Evolutionary conservation across 2,113 vertebrate genomes (phyloP), one percentile per base, ranked within the genome.

Genomic region (Rhea americana): DNA sequence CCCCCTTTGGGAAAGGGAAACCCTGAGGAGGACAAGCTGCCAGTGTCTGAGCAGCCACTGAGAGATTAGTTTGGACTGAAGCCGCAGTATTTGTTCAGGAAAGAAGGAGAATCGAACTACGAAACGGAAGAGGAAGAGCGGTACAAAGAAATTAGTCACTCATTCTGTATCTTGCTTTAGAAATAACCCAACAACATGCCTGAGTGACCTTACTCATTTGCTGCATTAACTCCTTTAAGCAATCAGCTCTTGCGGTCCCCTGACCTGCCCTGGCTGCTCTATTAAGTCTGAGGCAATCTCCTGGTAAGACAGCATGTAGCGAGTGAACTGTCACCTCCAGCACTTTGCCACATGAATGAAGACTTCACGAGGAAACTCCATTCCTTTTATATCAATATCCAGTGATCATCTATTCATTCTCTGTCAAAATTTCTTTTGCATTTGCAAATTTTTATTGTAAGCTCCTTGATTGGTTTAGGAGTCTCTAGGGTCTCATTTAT

Each of bases 401-500:
- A 85, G 62, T 50, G 86, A 77, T 70, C 71, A 77, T 78, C 87
- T 77, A 85, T 98, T 97, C 97, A 97, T 56, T 79, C 77, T 89
- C 79, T 63, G 77, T 94, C 95, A 85, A 91, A 95, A 95, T 91
- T 90, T 95, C 65, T 82, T 95, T 95, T 72, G 91, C 89, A 92
- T 72, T 95, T 95, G 77, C 86, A 95, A 95, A 88, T 89, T 96
- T 96, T 96, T 92, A 79, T 97, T 98, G 91, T 96, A 88, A 93
- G 41, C 85, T 81, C 82, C 77, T 82, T 68, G 88, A 96, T 96
- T 97, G 94, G 88, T 96, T 97, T 96, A 95, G 79, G 91, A 93
- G 93, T 97, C 95, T 98, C 97, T 61, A 28, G 95, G 91, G 96
- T 77, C 83, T 96, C 82, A 83, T 98, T 97, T 97, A 67, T 96